Evolutionary conservation across 2,113 vertebrate species (phyloP).

Genomic region (Ceyx cyanopectus): DNA sequence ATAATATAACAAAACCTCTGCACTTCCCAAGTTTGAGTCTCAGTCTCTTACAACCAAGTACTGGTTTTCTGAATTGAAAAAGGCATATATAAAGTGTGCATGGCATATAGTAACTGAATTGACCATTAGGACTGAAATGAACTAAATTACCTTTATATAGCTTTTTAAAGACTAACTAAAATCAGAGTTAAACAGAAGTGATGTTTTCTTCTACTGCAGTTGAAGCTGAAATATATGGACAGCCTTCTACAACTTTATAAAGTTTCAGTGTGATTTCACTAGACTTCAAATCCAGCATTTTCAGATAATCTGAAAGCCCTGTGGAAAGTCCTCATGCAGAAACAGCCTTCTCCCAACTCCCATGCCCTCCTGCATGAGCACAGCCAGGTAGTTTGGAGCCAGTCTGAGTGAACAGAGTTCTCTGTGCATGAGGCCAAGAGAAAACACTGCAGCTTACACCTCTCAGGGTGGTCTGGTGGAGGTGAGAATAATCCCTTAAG

Average conservation of each 20-base stretch:
- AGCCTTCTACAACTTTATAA: background rate
- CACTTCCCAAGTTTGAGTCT: background rate
- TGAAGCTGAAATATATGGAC: background rate
- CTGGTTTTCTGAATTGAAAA: background rate
- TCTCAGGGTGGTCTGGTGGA: background rate
- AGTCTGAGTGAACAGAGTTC: background rate
- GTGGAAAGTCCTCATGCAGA: background rate
- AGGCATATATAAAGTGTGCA: background rate
- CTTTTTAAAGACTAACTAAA: background rate
- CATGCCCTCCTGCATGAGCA: fast-evolving
- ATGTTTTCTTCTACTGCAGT: background rate
- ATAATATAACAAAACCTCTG: background rate
- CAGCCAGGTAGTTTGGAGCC: background rate
- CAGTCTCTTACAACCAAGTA: background rate
- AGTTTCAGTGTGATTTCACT: background rate
- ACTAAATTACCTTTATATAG: background rate
- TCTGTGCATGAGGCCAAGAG: background rate
- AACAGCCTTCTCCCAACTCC: background rate
- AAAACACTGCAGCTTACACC: background rate
- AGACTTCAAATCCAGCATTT: background rate
- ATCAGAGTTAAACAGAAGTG: background rate
- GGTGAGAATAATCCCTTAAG: background rate
- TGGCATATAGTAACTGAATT: background rate
- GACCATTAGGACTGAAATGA: background rate
- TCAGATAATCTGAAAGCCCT: background rate